phyloP scores from a whole-genome alignment of 2,113 vertebrate species.

The Phalacrocorax carbo region DNA sequence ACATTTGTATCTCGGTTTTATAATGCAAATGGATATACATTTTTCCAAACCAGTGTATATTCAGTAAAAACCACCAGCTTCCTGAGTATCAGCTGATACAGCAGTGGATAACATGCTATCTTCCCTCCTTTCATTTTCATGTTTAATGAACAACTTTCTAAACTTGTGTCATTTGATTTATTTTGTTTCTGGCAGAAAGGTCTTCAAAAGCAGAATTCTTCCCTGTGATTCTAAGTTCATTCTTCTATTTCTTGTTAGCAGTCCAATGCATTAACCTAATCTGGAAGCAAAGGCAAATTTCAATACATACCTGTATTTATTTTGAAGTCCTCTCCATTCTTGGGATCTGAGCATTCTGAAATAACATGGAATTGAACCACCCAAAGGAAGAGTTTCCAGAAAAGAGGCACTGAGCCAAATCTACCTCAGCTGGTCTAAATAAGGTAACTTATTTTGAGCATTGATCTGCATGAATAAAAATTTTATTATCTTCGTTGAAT shows the following conservation, averaged over 20 bases:
- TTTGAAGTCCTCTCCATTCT: not conserved
- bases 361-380: not conserved
- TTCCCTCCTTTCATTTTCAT: not conserved
- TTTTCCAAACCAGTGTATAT: conserved; percentile 50
- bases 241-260: not conserved
- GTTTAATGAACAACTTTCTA: not conserved
- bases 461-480: not conserved
- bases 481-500: not conserved
- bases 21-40: conserved; percentile 61
- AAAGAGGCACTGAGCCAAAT: not conserved
- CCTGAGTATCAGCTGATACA: conserved; percentile 51
- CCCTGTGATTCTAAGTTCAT: not conserved
- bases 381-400: not conserved
- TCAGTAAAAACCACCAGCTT: conserved; percentile 52
- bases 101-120: not conserved
- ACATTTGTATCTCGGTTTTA: conserved; percentile 62
- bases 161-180: not conserved
- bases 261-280: not conserved
- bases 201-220: conserved; percentile 10
- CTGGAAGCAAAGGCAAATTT: not conserved
- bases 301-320: not conserved
- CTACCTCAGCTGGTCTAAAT: not conserved
- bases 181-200: not conserved
- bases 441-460: not conserved
- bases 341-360: not conserved